Evolutionary conservation across 1,140 invertebrate genomes (phyloP).

Genomic region (Drosophila ironensis): DNA sequence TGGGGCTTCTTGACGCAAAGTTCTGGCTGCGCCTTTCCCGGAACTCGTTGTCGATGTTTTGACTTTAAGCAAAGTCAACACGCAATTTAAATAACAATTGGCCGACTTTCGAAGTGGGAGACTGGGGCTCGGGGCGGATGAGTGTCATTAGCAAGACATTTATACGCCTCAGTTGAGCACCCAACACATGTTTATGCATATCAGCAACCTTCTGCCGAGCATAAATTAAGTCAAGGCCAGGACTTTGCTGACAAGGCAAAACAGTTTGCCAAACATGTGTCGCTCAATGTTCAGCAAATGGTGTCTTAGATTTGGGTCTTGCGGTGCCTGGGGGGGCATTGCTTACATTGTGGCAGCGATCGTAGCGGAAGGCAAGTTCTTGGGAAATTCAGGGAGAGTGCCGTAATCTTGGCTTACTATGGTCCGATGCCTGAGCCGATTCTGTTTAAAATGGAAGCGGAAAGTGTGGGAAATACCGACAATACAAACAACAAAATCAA

Average conservation of each 20-base stretch:
- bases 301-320: not conserved
- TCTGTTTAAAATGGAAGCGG: too few relatives aligned
- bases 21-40: slow-evolving; percentile 11
- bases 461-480: too few relatives aligned
- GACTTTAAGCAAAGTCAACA: slow-evolving; percentile 40
- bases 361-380: not conserved
- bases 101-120: slow-evolving; percentile 1
- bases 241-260: slow-evolving; percentile 42
- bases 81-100: slow-evolving; percentile 55
- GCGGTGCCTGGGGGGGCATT: not conserved
- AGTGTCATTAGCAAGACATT: slow-evolving; percentile 56
- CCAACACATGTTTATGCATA: slow-evolving; percentile 40
- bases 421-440: not conserved
- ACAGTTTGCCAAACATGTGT: slow-evolving; percentile 44
- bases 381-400: not conserved
- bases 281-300: slow-evolving; percentile 19
- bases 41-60: slow-evolving; percentile 14
- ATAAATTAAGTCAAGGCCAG: slow-evolving; percentile 52
- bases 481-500: too few relatives aligned
- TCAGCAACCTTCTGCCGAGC: slow-evolving; percentile 40
- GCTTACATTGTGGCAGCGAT: not conserved
- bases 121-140: slow-evolving; percentile 1
- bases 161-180: slow-evolving; percentile 37
- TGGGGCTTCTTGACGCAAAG: not conserved
- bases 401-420: not conserved